phyloP scores from a whole-genome alignment of 2,888 invertebrate species.

The Chalcis sispes region DNA sequence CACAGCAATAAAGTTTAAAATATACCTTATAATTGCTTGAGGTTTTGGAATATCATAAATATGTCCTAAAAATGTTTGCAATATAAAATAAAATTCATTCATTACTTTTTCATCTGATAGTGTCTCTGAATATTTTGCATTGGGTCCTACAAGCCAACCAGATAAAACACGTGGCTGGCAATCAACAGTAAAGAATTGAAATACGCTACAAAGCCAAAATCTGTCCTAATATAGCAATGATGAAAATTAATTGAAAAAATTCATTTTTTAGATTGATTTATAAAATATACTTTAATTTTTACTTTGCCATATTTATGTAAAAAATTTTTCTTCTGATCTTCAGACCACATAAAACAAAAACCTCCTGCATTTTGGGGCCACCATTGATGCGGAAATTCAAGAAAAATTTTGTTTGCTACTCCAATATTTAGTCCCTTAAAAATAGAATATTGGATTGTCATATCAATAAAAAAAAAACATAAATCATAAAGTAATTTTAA shows the following conservation, averaged over 20 bases:
- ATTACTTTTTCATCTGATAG: constrained; percentile 78
- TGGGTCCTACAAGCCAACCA: constrained; percentile 84
- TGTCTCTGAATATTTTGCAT: constrained; percentile 81
- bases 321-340: constrained; percentile 78
- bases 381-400: constrained; percentile 83
- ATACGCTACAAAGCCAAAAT: constrained; percentile 82
- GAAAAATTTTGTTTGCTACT: constrained; percentile 83
- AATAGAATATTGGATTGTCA: constrained; percentile 45
- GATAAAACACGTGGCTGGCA: constrained; percentile 81
- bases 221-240: constrained; percentile 66
- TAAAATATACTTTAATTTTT: constrained; percentile 40
- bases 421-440: constrained; percentile 80
- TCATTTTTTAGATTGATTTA: constrained; percentile 5
- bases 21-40: constrained; percentile 78
- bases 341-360: constrained; percentile 79
- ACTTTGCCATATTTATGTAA: constrained; percentile 67
- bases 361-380: constrained; percentile 78
- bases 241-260: constrained; percentile 16
- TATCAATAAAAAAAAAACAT: constrained; percentile 36
- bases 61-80: constrained; percentile 78
- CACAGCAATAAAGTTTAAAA: not conserved
- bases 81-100: constrained; percentile 77
- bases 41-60: constrained; percentile 78
- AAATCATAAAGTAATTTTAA: constrained; percentile 22
- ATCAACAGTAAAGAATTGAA: constrained; percentile 82